Percentiles rank a stretch among this genome's conserved stretches.
Conservation (phyloP, 2,797 vertebrate species). For the Rhinatrema bivittatum region DNA sequence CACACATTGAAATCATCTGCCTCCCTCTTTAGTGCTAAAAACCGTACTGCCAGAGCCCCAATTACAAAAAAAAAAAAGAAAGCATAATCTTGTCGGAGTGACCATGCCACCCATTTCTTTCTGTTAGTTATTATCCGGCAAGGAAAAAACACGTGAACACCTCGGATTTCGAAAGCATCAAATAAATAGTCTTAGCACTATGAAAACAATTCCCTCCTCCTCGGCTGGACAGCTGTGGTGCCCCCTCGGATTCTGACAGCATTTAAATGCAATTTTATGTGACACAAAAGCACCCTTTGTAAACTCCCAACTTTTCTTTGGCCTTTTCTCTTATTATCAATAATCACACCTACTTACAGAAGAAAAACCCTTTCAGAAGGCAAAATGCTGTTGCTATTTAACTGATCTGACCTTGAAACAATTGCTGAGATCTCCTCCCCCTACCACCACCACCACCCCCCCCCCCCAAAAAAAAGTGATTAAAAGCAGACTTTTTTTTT, state of each 20-base stretch:
- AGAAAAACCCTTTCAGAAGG: conserved; percentile 26
- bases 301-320: conserved; percentile 30
- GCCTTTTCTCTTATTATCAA: conserved; percentile 22
- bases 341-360: conserved; percentile 34
- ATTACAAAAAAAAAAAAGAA: conserved; percentile 41
- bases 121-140: conserved; percentile 34
- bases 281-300: conserved; percentile 29
- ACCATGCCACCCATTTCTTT: conserved; percentile 42
- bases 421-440: conserved; percentile 40
- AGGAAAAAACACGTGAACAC: conserved; percentile 32
- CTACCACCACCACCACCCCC: too few relatives aligned
- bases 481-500: conserved; percentile 61
- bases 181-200: conserved; percentile 43
- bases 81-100: conserved; percentile 29
- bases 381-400: conserved; percentile 47
- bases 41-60: too few relatives aligned
- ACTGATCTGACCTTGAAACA: conserved; percentile 51
- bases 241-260: conserved; percentile 47
- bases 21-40: too few relatives aligned
- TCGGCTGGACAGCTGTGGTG: conserved; percentile 43
- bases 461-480: conserved; percentile 44
- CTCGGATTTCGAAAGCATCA: conserved; percentile 41
- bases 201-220: conserved; percentile 46
- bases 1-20: too few relatives aligned
- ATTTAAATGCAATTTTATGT: conserved; percentile 41